Percentiles rank a stretch among this genome's conserved stretches.
phyloP scores from a whole-genome alignment of 2,888 invertebrate genomes.

The Nudaria mundana region DNA sequence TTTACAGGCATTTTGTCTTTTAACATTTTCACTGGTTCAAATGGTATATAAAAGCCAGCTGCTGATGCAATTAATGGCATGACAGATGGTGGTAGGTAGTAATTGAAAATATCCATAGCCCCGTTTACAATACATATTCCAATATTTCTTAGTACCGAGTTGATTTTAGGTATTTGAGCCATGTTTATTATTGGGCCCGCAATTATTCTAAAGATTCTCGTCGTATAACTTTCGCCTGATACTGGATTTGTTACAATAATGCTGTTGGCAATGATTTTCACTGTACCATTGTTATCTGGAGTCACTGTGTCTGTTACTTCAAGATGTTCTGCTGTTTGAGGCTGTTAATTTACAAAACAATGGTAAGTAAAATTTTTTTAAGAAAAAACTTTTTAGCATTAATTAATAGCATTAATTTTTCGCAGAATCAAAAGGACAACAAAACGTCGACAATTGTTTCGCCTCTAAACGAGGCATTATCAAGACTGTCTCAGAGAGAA shows the following conservation, averaged over 20 bases:
- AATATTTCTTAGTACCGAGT: conserved; percentile 53
- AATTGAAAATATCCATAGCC: conserved; percentile 61
- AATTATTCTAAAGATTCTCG: conserved; percentile 41
- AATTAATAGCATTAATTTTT: too few species aligned
- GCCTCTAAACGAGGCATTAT: too few species aligned
- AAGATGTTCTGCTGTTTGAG: conserved; percentile 55
- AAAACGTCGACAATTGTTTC: too few species aligned
- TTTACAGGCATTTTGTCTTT: conserved; percentile 65
- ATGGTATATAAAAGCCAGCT: conserved; percentile 67
- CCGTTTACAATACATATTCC: conserved; percentile 70
- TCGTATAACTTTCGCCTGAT: conserved; percentile 11
- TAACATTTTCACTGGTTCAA: conserved; percentile 65
- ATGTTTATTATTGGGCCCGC: conserved; percentile 40
- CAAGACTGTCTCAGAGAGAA: too few species aligned
- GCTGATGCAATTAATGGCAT: conserved; percentile 66
- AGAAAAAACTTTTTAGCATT: too few species aligned
- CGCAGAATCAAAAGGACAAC: too few species aligned
- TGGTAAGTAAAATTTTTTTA: too few species aligned
- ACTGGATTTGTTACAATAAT: conserved; percentile 2
- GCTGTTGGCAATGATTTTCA: conserved; percentile 1
- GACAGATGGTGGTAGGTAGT: conserved; percentile 62
- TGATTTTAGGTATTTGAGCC: conserved; percentile 50
- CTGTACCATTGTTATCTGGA: conserved; percentile 3
- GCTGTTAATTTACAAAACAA: too few species aligned
- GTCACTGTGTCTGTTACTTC: conserved; percentile 25